Conservation (phyloP, 2,888 invertebrate genomes). For the Holacanthella duospinosa region DNA sequence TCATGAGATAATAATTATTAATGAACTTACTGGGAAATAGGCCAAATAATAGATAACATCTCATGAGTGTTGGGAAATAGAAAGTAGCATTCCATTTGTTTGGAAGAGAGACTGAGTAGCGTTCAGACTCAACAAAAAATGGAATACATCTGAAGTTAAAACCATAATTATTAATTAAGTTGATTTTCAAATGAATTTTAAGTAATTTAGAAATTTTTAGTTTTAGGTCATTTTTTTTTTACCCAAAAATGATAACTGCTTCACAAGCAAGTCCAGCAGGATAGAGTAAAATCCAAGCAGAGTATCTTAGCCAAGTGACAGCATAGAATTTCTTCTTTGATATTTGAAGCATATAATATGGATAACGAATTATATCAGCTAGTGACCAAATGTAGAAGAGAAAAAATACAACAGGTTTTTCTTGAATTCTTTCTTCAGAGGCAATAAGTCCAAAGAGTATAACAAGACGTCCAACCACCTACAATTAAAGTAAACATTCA, state of each 20-base stretch:
- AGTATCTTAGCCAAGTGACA: conserved; percentile 82
- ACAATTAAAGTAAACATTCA: conserved; percentile 17
- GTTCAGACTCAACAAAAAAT: conserved; percentile 72
- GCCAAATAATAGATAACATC: conserved; percentile 63
- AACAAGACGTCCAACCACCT: conserved; percentile 63
- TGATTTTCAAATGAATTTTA: too few species aligned
- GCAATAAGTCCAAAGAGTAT: conserved; percentile 73
- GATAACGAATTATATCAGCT: conserved; percentile 75
- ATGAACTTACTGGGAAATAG: conserved; percentile 57
- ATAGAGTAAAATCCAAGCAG: conserved; percentile 86
- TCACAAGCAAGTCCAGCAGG: conserved; percentile 82
- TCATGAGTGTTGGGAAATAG: conserved; percentile 67
- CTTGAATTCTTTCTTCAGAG: conserved; percentile 73
- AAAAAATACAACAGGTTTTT: conserved; percentile 75
- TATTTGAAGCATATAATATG: conserved; percentile 75
- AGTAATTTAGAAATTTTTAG: too few species aligned
- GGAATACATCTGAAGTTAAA: conserved; percentile 68
- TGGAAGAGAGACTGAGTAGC: conserved; percentile 64
- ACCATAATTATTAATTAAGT: too few species aligned
- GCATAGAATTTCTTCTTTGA: conserved; percentile 61
- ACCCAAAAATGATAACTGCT: conserved; percentile 60
- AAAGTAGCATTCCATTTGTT: conserved; percentile 78
- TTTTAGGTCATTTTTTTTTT: conserved; percentile 20
- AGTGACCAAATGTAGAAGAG: conserved; percentile 73
- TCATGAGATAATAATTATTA: conserved; percentile 4